Evolutionary conservation across 1,140 invertebrate species (phyloP).

Genomic region (Lucilia cuprina): DNA sequence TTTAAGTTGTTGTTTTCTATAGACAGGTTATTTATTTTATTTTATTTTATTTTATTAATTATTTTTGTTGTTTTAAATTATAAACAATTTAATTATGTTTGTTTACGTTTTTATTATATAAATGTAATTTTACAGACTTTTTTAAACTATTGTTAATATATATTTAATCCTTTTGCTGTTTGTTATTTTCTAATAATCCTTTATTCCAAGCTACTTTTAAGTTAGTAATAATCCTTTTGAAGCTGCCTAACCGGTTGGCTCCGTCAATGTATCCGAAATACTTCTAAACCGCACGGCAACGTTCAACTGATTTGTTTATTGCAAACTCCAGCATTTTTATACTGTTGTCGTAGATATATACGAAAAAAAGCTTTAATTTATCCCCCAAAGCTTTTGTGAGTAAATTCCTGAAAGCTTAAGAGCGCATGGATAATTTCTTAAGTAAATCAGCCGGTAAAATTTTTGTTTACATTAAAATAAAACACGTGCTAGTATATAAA

Average conservation of each 20-base stretch:
- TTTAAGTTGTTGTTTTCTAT: too few relatives aligned
- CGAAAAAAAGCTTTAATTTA: constrained; percentile 23
- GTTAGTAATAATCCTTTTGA: background rate
- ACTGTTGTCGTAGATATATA: background rate
- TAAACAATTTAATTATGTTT: background rate
- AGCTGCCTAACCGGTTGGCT: background rate
- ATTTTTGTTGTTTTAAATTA: too few relatives aligned
- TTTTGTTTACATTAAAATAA: constrained; percentile 12
- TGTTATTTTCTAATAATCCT: background rate
- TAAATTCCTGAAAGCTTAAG: background rate
- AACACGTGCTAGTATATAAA: background rate
- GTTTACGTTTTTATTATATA: background rate
- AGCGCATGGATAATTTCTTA: background rate
- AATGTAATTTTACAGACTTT: background rate
- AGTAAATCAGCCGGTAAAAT: background rate
- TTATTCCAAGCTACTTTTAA: background rate
- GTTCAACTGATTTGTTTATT: background rate
- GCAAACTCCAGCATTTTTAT: background rate
- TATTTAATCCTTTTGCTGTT: background rate
- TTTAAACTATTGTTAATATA: background rate
- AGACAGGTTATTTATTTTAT: too few relatives aligned
- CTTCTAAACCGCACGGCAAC: background rate
- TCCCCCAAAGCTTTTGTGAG: background rate
- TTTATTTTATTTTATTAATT: too few relatives aligned
- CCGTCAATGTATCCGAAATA: background rate